These are phyloP conservation scores for Pogonomyrmex barbatus DNA, from an alignment of 1,140 invertebrate genomes.

Conservation along the genomic window DNA sequence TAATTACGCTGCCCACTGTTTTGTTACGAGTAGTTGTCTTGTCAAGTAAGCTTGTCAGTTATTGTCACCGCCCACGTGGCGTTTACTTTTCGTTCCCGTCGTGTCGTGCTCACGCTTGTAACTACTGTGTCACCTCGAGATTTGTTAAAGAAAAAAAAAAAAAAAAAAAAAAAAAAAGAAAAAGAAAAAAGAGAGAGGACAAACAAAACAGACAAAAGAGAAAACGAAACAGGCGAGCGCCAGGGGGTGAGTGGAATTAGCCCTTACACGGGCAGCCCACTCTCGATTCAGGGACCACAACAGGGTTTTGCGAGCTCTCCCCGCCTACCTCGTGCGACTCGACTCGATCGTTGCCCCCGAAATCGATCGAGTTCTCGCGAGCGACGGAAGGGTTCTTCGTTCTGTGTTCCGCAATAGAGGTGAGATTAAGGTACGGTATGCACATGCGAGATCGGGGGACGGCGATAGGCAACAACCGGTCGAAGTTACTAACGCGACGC, in stretches of 20 bases:
- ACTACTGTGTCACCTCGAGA: constrained; percentile 46
- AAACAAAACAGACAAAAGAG: constrained; percentile 19
- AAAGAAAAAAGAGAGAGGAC: constrained; percentile 17
- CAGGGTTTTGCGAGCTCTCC: constrained; percentile 25
- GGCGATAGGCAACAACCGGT: constrained; percentile 21
- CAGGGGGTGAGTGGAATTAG: constrained; percentile 28
- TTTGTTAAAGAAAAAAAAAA: constrained; percentile 34
- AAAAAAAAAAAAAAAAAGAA: not conserved
- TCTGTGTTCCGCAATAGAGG: constrained; percentile 30
- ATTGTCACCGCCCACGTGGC: constrained; percentile 72
- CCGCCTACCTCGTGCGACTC: constrained; percentile 25
- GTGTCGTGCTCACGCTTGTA: constrained; percentile 69
- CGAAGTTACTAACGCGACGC: constrained; percentile 8
- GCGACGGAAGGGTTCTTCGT: constrained; percentile 33
- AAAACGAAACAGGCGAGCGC: constrained; percentile 40
- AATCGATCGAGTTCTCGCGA: constrained; percentile 43
- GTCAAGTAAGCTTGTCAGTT: constrained; percentile 71
- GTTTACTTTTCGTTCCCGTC: constrained; percentile 67
- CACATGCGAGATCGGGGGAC: constrained; percentile 50
- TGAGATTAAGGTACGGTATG: constrained; percentile 54
- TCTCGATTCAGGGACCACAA: constrained; percentile 48
- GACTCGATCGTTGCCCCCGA: constrained; percentile 46
- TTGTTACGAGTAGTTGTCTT: constrained; percentile 75
- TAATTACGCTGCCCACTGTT: constrained; percentile 68
- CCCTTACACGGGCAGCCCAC: constrained; percentile 10